phyloP scores from a whole-genome alignment of 1,140 invertebrate genomes.

The Alviniconcha marisindica region DNA sequence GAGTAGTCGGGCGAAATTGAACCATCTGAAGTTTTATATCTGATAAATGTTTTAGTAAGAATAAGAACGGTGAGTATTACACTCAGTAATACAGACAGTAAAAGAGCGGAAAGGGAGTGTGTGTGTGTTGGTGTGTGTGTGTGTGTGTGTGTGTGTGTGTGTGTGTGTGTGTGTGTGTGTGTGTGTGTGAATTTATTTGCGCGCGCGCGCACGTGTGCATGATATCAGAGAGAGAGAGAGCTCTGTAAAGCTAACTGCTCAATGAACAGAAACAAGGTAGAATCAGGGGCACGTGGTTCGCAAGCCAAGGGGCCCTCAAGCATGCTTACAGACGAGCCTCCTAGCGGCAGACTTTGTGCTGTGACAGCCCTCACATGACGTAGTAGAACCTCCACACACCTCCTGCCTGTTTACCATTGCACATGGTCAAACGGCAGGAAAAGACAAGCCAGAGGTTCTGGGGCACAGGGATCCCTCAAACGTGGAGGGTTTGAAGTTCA shows the following conservation, averaged over 20 bases:
- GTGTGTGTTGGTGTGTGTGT: conserved; percentile 5
- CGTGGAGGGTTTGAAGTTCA: conserved; percentile 50
- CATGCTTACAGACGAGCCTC: too few relatives aligned
- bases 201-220: neutral
- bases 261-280: too few relatives aligned
- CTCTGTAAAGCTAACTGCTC: too few relatives aligned
- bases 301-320: neutral
- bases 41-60: too few relatives aligned
- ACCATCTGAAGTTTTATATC: too few relatives aligned
- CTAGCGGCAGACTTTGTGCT: too few relatives aligned
- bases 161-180: conserved; percentile 1
- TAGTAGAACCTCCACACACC: neutral
- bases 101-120: too few relatives aligned
- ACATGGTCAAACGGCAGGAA: conserved; percentile 31
- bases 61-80: too few relatives aligned
- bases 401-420: conserved; percentile 20
- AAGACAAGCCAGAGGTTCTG: conserved; percentile 10
- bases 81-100: too few relatives aligned
- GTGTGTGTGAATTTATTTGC: neutral
- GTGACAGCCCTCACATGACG: neutral
- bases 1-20: too few relatives aligned
- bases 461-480: conserved; percentile 42
- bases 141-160: conserved; percentile 21
- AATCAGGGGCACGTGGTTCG: neutral
- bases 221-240: too few relatives aligned